phyloP scores from a whole-genome alignment of 2,888 invertebrate genomes.

The Oligia latruncula region DNA sequence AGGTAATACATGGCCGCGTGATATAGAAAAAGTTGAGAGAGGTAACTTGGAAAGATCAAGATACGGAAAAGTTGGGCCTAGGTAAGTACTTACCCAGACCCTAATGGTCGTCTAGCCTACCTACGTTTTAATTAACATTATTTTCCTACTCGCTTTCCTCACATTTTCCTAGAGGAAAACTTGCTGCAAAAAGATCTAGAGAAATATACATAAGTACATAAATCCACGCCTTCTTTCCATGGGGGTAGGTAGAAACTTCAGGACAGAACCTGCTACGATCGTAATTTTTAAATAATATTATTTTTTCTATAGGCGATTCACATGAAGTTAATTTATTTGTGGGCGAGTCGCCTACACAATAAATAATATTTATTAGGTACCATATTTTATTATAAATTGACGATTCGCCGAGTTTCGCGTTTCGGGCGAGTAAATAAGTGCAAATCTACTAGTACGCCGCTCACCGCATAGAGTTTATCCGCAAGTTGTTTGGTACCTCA shows the following conservation, averaged over 20 bases:
- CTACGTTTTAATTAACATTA: not conserved
- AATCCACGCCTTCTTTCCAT: not conserved
- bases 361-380: no score
- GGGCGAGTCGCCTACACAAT: no score
- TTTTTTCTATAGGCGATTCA: no score
- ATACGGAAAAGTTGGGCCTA: not conserved
- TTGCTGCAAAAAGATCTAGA: not conserved
- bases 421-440: no score
- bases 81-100: not conserved
- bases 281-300: no score
- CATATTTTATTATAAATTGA: no score
- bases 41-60: not conserved
- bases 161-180: not conserved
- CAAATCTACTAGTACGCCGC: no score
- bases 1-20: slow-evolving; percentile 3
- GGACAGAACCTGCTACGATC: not conserved
- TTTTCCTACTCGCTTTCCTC: not conserved
- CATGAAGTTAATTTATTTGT: no score
- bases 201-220: not conserved
- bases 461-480: not conserved
- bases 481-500: not conserved
- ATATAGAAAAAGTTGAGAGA: not conserved
- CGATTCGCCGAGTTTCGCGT: no score
- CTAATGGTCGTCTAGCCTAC: not conserved
- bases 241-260: not conserved